phyloP scores from a whole-genome alignment of 2,797 vertebrate species.

The Anguilla anguilla region DNA sequence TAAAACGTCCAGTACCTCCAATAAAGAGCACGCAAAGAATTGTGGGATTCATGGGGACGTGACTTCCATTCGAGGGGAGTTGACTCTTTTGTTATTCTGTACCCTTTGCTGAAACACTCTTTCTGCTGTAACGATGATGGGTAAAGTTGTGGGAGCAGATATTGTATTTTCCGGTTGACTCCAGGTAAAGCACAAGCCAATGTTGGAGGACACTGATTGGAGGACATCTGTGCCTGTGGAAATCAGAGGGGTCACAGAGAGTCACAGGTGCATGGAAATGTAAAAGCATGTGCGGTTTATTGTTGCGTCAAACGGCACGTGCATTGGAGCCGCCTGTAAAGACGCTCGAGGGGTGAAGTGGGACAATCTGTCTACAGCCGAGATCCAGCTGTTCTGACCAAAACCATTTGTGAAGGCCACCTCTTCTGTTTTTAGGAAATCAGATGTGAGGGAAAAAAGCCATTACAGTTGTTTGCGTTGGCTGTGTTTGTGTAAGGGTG shows the following conservation, averaged over 20 bases:
- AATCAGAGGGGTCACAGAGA: not conserved
- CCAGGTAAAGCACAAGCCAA: not conserved
- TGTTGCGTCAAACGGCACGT: not conserved
- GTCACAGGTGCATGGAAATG: not conserved
- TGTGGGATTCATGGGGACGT: not conserved
- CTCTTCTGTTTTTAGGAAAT: not conserved
- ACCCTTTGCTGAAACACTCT: not conserved
- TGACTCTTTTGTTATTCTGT: no score
- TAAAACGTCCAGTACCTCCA: no score
- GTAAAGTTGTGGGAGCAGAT: not conserved
- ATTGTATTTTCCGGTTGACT: not conserved
- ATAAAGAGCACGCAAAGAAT: not conserved
- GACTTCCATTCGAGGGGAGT: not conserved
- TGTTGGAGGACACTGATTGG: not conserved
- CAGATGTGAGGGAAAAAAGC: not conserved
- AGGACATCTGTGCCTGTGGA: not conserved
- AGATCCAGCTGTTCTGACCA: not conserved
- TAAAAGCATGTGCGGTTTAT: not conserved
- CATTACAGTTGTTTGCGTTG: not conserved
- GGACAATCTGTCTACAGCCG: not conserved
- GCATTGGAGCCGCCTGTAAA: not conserved
- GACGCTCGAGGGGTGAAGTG: not conserved
- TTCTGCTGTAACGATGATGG: not conserved
- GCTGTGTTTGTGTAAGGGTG: not conserved
- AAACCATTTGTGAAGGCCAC: not conserved